Evolutionary conservation across 2,888 invertebrate genomes (phyloP).

Genomic region (Scotopteryx bipunctaria): DNA sequence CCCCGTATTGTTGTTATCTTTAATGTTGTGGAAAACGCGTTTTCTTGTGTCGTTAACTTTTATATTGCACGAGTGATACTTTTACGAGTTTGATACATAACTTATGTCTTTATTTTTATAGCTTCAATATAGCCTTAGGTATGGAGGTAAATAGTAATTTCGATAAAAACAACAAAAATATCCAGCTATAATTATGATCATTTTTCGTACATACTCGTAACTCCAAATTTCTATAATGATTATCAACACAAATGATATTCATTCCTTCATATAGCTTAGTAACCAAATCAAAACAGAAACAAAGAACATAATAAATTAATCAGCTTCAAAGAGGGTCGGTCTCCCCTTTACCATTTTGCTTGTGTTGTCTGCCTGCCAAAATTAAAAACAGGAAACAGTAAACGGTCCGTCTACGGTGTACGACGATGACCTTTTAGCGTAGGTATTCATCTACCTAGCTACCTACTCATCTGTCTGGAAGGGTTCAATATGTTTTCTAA

Average conservation of each 20-base stretch:
- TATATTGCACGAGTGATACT: slow-evolving; percentile 83
- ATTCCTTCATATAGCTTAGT: slow-evolving; percentile 31
- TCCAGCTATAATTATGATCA: neutral
- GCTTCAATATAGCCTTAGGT: slow-evolving; percentile 15
- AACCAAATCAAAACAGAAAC: slow-evolving; percentile 77
- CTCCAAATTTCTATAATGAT: slow-evolving; percentile 7
- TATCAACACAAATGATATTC: slow-evolving; percentile 9
- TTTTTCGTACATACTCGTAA: neutral
- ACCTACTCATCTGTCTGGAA: slow-evolving; percentile 9
- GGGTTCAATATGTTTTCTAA: neutral
- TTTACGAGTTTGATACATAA: slow-evolving; percentile 81
- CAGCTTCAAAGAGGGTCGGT: slow-evolving; percentile 73
- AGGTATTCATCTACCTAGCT: slow-evolving; percentile 11
- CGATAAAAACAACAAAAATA: neutral
- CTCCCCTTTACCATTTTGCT: slow-evolving; percentile 79
- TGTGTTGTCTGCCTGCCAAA: slow-evolving; percentile 79
- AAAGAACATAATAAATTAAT: slow-evolving; percentile 82
- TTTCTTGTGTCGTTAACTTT: slow-evolving; percentile 84
- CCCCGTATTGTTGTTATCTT: slow-evolving; percentile 84
- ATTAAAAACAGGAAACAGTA: slow-evolving; percentile 78
- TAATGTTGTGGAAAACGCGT: slow-evolving; percentile 84
- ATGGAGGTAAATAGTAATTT: neutral
- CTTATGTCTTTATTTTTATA: slow-evolving; percentile 58
- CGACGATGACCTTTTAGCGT: slow-evolving; percentile 61
- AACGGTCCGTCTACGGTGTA: slow-evolving; percentile 66